Base-by-base conservation (phyloP, 2,113 vertebrate genomes). In the Furnarius figulus region DNA sequence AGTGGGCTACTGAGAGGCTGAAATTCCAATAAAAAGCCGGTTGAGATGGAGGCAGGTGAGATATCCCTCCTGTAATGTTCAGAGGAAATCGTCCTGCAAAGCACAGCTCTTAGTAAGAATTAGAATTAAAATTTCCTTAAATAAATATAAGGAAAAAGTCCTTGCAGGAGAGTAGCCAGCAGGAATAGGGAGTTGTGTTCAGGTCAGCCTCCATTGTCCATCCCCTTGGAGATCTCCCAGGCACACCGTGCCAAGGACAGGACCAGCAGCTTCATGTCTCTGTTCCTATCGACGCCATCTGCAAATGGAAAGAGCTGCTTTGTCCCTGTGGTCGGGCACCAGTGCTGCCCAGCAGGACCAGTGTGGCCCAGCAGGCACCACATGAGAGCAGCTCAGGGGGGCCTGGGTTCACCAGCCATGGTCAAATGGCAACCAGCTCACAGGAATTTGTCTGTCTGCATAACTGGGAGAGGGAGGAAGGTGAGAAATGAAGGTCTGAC, bases 201-300 rank as follows among this genome's bases (percentile, higher is more conserved):
- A 2, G 44, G 53, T 79, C 61, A 31, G 52, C 30, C 89, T 72
- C 61, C 0, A 1, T 68, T 2, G 0, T 94, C 84, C 56, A 72
- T 49, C 56, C 24, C 56, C 59, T 47, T 12, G 50, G 68, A 74
- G 86, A 84, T 77, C 30, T 88, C 80, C 65, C 35, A 74, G 85
- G 66, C 37, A 28, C 47, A 37, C 0, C 17, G 56, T 2, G 12
- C 49, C 0, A 5, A 79, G 59, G 71, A 25, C 70, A 63, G 81
- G 66, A 81, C 37, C 3, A 5, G 89, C 7, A 19, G 80, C 79
- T 62, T 75, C 20, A 1, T 11, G 56, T 78, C 12, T 1, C 65
- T 53, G 61, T 17, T 95, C 83, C 83, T 97, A 97, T 22, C 31
- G 87, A 33, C 96, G 95, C 96, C 96, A 97, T 97, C 96, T 97